phyloP scores from a whole-genome alignment of 2,888 invertebrate species.

The Lampropteryx suffumata region DNA sequence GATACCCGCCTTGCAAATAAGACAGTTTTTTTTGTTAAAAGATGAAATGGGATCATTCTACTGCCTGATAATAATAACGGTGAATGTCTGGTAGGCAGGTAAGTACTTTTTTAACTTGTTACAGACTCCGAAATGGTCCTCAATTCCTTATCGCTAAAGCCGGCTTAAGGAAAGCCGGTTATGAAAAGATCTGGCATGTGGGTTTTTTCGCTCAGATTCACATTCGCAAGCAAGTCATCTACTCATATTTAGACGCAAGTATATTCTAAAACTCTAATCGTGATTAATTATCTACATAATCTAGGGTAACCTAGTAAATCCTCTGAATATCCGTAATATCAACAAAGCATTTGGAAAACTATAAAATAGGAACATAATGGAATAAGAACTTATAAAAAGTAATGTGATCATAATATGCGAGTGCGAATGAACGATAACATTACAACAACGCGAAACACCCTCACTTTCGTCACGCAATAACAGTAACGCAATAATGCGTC shows the following conservation, averaged over 20 bases:
- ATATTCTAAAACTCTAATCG: no score
- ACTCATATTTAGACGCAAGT: no score
- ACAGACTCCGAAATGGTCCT: no score
- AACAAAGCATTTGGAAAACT: neutral
- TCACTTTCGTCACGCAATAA: constrained; percentile 28
- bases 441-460: constrained; percentile 26
- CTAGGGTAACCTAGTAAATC: no score
- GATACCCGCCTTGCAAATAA: constrained; percentile 23
- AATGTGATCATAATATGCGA: constrained; percentile 20
- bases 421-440: constrained; percentile 28
- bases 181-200: no score
- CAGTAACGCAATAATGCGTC: constrained; percentile 36
- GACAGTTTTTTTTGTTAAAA: constrained; percentile 17
- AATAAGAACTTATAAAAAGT: neutral
- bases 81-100: no score
- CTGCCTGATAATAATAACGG: constrained; percentile 4
- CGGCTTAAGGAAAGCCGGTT: no score
- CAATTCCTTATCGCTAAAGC: no score
- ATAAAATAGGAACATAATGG: neutral
- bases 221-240: no score
- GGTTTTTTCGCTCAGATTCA: no score
- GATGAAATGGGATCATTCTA: constrained; percentile 12
- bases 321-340: neutral
- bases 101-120: no score
- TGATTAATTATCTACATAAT: no score